These are phyloP conservation scores for Cherax quadricarinatus DNA, from an alignment of 1,140 invertebrate species.

Conservation along the genomic window DNA sequence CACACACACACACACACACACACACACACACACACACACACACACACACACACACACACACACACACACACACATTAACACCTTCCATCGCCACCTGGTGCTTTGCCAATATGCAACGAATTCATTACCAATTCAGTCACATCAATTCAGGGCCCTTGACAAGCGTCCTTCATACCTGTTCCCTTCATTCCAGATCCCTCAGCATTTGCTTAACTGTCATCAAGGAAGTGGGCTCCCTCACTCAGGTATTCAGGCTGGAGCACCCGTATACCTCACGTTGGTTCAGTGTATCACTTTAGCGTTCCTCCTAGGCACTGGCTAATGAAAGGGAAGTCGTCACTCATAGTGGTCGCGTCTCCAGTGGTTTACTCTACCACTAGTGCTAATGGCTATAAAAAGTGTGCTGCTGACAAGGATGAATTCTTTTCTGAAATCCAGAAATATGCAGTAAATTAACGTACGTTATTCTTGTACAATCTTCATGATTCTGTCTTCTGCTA, in stretches of 20 bases:
- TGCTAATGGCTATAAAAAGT: too few species aligned
- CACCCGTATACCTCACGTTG: not conserved
- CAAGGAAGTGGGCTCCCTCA: conserved; percentile 9
- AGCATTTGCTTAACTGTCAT: conserved; percentile 39
- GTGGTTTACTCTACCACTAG: too few species aligned
- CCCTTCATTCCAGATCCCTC: conserved; percentile 18
- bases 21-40: conserved; percentile 38
- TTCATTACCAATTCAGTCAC: conserved; percentile 34
- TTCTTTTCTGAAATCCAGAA: too few species aligned
- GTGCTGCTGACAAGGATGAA: too few species aligned
- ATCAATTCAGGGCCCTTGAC: conserved; percentile 37
- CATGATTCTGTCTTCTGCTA: too few species aligned
- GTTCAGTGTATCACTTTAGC: not conserved
- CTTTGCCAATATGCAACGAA: conserved; percentile 37
- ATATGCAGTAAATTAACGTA: too few species aligned
- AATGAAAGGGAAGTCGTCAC: too few species aligned
- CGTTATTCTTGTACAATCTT: too few species aligned
- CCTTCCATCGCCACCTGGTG: not conserved
- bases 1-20: conserved; percentile 15
- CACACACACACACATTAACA: not conserved
- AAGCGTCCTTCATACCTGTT: conserved; percentile 20
- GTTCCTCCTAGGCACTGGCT: not conserved
- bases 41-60: conserved; percentile 14
- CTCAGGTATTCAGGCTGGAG: conserved; percentile 1
- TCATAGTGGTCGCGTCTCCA: too few species aligned